Evolutionary conservation across 2,113 vertebrate genomes (phyloP), one percentile per base, ranked within the genome.

Genomic region (Macrotus californicus): DNA sequence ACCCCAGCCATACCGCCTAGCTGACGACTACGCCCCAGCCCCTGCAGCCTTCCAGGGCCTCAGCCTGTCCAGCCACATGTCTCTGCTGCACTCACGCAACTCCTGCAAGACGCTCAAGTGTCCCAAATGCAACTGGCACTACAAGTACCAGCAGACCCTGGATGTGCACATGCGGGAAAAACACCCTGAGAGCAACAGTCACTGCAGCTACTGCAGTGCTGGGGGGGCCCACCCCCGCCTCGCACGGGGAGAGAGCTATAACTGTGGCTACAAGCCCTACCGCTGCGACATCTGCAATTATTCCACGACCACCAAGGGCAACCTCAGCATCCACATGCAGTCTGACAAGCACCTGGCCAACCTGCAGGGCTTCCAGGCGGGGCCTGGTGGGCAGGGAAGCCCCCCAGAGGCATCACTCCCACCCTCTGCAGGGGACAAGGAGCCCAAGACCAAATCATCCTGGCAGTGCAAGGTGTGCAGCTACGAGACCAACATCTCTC

Each of bases 81-180:
- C 98, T 46, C 77, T 98, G 90, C 92, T 98, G 3, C 98, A 98
- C 69, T 98, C 98, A 0, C 98, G 98, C 54, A 98, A 98, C 89
- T 98, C 98, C 70, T 98, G 98, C 88, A 98, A 98, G 97, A 98
- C 98, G 0, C 98, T 98, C 41, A 98, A 98, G 89, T 98, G 98
- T 96, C 98, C 98, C 66, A 98, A 98, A 93, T 98, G 98, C 96
- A 98, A 98, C 97, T 98, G 98, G 98, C 98, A 98, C 91, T 98
- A 98, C 50, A 98, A 98, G 91, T 98, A 98, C 96, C 98, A 98
- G 96, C 98, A 98, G 89, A 98, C 98, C 3, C 88, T 98, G 36
- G 98, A 98, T 0, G 98, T 98, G 48, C 98, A 98, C 95, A 98
- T 98, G 98, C 96, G 97, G 79, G 98, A 98, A 86, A 98, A 98